These are phyloP conservation scores for Caenorhabditis plicata DNA, from an alignment of 2,888 invertebrate species.

Conservation along the genomic window DNA sequence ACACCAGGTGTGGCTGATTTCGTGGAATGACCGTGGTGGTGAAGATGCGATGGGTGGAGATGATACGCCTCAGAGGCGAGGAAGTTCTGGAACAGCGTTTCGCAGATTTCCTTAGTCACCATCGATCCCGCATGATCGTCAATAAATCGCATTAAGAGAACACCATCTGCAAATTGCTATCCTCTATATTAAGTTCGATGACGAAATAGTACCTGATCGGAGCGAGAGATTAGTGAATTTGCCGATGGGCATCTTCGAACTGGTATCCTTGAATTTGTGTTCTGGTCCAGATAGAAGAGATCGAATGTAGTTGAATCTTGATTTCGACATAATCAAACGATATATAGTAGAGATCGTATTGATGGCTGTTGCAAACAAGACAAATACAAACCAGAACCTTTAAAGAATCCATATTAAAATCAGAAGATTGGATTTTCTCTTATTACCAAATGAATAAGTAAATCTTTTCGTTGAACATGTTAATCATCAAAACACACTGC, in stretches of 20 bases:
- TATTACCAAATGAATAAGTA: slow-evolving; percentile 60
- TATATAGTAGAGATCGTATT: slow-evolving; percentile 68
- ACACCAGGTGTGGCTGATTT: slow-evolving; percentile 55
- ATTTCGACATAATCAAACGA: slow-evolving; percentile 45
- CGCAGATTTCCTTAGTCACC: slow-evolving; percentile 59
- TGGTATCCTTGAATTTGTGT: slow-evolving; percentile 21
- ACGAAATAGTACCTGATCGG: slow-evolving; percentile 43
- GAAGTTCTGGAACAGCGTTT: slow-evolving; percentile 55
- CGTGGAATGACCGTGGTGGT: slow-evolving; percentile 39
- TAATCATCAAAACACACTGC: slow-evolving; percentile 65
- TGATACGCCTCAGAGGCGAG: slow-evolving; percentile 25
- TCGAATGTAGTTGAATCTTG: slow-evolving; percentile 41
- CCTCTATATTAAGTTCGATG: too few relatives aligned
- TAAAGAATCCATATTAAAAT: background rate
- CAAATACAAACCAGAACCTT: slow-evolving; percentile 68
- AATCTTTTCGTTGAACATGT: slow-evolving; percentile 66
- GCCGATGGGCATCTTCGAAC: slow-evolving; percentile 6
- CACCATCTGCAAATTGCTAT: slow-evolving; percentile 51
- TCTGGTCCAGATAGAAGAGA: slow-evolving; percentile 20
- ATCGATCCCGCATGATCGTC: slow-evolving; percentile 65
- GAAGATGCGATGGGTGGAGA: slow-evolving; percentile 7
- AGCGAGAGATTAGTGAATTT: slow-evolving; percentile 52
- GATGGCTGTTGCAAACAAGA: slow-evolving; percentile 67
- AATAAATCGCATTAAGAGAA: slow-evolving; percentile 63
- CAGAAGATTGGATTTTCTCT: background rate